A percentile compares a stretch with the other conserved stretches of the same genome.
Conservation (phyloP, 2,797 vertebrate species). For the Malurus leucopterus region DNA sequence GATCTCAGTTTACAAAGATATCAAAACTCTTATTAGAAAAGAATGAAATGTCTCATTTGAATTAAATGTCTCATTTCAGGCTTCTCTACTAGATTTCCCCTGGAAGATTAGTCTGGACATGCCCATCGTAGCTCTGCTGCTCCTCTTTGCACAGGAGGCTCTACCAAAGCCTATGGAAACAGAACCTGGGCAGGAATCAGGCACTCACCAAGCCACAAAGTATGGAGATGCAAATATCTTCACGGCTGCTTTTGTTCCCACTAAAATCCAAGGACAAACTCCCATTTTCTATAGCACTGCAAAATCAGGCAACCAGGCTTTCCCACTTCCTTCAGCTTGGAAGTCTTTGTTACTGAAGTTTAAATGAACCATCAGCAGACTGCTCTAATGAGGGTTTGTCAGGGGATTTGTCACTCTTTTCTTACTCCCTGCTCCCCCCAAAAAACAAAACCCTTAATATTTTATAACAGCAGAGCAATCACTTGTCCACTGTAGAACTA, state of each 20-base stretch:
- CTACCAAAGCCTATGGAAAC: neutral
- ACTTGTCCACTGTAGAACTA: neutral
- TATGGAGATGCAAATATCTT: neutral
- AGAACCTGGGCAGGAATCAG: neutral
- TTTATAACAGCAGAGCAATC: neutral
- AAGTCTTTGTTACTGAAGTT: neutral
- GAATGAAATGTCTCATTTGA: neutral
- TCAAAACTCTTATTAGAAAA: neutral
- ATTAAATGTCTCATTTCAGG: neutral
- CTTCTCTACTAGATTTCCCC: neutral
- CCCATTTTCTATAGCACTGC: neutral
- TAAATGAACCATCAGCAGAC: neutral
- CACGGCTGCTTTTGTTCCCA: neutral
- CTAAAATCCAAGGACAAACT: neutral
- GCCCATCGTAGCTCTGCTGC: neutral
- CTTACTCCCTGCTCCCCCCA: rapidly evolving
- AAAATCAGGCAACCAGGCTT: neutral
- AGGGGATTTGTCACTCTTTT: neutral
- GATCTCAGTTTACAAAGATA: neutral
- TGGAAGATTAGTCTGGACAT: neutral
- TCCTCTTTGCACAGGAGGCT: neutral
- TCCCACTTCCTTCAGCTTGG: neutral
- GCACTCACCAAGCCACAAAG: neutral
- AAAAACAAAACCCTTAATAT: neutral
- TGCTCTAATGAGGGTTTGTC: neutral